Evolutionary conservation across 2,113 vertebrate genomes (phyloP), one percentile per base, ranked within the genome.

Genomic region (Apaloderma vittatum): DNA sequence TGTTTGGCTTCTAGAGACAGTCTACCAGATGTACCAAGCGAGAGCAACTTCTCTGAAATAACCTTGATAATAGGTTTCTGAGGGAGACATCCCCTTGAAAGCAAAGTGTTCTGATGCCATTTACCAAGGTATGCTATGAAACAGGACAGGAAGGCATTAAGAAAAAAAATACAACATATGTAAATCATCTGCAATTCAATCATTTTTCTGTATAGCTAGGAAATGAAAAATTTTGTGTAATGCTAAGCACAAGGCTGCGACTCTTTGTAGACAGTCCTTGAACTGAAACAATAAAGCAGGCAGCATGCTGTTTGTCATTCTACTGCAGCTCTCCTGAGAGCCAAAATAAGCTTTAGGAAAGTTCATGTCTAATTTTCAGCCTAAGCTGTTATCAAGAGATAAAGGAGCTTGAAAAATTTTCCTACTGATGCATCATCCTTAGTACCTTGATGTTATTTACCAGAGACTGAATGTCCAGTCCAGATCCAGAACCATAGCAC

Each of bases 1-100:
- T 46, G 34, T 72, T 92, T 91, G 57, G 67, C 76, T 95, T 85
- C 75, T 88, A 74, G 67, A 94, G 59, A 77, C 75, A 84, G 61
- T 22, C 87, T 86, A 74, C 40, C 65, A 92, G 70, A 90, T 27
- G 49, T 40, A 90, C 37, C 29, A 78, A 73, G 75, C 15, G 74
- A 87, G n/a, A 92, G 49, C 52, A 93, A 78, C 70, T 90, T 92
- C 66, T 94, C 82, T 92, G 70, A 80, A 97, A 96, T 55, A 88
- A 61, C 54, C 76, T 92, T 96, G 87, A 75, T 93, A 95, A 96
- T 67, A 88, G 82, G 79, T 90, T 96, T 97, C 90, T 78, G 72
- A 92, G 88, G 73, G 85, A 97, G 66, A 19, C 14, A 3, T 75
- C 62, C 68, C 51, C 72, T 65, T 93, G 79, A 76, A 95, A 97